These are phyloP conservation scores for Labeo rohita DNA, from an alignment of 2,113 vertebrate species.

Conservation along the genomic window DNA sequence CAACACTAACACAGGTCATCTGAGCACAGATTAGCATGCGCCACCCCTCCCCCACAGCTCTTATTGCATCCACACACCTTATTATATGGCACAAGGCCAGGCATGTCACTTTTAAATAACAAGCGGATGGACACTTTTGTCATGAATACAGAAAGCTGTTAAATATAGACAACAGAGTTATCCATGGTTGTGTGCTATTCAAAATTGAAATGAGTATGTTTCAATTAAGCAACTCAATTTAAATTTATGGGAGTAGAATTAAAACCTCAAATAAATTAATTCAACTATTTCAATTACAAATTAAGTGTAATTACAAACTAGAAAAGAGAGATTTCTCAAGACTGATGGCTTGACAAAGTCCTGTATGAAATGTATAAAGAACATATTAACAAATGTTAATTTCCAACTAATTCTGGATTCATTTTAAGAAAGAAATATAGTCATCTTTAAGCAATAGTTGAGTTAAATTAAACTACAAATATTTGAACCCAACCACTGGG, in stretches of 20 bases:
- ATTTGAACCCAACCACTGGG: too few relatives aligned
- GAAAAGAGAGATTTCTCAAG: background rate
- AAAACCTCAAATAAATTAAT: too few relatives aligned
- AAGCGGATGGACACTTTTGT: background rate
- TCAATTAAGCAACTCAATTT: background rate
- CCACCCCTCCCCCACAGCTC: background rate
- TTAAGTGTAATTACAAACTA: background rate
- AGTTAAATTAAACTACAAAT: too few relatives aligned
- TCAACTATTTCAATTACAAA: too few relatives aligned
- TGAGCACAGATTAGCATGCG: slow-evolving; percentile 22
- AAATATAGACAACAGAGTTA: slow-evolving; percentile 5
- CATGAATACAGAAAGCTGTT: background rate
- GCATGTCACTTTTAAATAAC: background rate
- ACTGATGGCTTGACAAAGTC: background rate
- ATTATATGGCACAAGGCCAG: background rate
- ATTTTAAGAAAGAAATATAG: too few relatives aligned
- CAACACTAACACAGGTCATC: background rate
- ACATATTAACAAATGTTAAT: too few relatives aligned
- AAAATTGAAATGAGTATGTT: background rate
- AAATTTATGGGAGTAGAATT: background rate
- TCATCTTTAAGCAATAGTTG: too few relatives aligned
- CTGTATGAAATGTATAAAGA: background rate
- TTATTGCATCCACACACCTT: background rate
- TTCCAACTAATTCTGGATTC: too few relatives aligned
- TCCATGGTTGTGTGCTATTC: too few relatives aligned